Conservation (phyloP, 2,888 invertebrate genomes). For the Atethmia centrago region DNA sequence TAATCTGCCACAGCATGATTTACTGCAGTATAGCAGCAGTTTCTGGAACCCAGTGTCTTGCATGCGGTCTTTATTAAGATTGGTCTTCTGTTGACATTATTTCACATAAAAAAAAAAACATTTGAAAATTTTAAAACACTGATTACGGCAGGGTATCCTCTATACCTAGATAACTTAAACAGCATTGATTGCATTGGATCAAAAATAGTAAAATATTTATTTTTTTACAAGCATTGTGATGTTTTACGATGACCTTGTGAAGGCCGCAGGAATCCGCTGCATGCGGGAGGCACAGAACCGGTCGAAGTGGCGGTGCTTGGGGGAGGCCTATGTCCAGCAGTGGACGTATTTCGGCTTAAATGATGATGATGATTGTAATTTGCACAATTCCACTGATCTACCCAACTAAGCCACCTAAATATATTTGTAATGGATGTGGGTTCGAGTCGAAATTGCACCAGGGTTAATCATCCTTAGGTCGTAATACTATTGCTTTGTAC, state of each 20-base stretch:
- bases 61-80: neutral
- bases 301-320: too few relatives aligned
- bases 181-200: neutral
- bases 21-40: neutral
- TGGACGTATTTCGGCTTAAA: too few relatives aligned
- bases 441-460: neutral
- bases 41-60: conserved; percentile 4
- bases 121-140: neutral
- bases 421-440: neutral
- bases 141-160: too few relatives aligned
- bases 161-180: neutral
- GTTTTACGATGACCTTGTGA: too few relatives aligned
- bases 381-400: neutral
- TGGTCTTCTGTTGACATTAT: neutral
- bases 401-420: neutral
- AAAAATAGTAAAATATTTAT: neutral
- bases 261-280: too few relatives aligned
- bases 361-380: neutral
- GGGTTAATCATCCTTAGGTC: neutral
- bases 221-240: neutral
- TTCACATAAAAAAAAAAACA: neutral
- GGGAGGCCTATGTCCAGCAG: too few relatives aligned
- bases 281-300: too few relatives aligned
- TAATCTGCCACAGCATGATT: conserved; percentile 31
- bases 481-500: neutral